Conservation (phyloP, 1,140 invertebrate species). For the Mya arenaria region DNA sequence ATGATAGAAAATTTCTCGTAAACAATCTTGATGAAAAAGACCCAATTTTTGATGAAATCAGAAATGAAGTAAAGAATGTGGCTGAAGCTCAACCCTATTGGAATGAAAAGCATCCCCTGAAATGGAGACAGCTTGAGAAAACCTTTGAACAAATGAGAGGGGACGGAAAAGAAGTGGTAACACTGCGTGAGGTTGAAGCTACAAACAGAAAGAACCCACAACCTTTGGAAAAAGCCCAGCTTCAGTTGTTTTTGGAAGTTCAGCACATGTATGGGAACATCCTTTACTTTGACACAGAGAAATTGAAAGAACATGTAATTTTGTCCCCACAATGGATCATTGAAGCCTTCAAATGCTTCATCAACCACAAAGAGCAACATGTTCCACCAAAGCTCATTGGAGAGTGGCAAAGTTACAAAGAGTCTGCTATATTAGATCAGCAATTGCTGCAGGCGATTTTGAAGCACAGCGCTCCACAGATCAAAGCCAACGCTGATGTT, state of each 20-base stretch:
- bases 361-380: conserved; percentile 23
- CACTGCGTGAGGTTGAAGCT: not conserved
- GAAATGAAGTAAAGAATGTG: conserved; percentile 10
- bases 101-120: conserved; percentile 14
- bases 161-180: conserved; percentile 22
- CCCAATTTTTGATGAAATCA: not conserved
- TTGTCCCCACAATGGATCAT: conserved; percentile 44
- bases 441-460: conserved; percentile 33
- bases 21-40: conserved; percentile 18
- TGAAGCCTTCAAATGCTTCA: conserved; percentile 40
- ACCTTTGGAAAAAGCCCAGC: not conserved
- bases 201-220: not conserved
- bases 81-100: conserved; percentile 22
- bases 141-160: not conserved
- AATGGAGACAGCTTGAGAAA: conserved; percentile 28
- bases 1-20: conserved; percentile 20
- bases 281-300: conserved; percentile 31
- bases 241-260: conserved; percentile 9
- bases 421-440: conserved; percentile 10
- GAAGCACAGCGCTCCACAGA: not conserved
- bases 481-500: not conserved
- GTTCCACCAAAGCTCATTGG: conserved; percentile 4
- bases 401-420: conserved; percentile 6
- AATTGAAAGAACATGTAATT: conserved; percentile 3
- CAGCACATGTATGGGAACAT: conserved; percentile 29